Percentiles rank a stretch among this genome's conserved stretches.
Conservation (phyloP, 1,140 invertebrate genomes). For the Acyrthosiphon pisum region DNA sequence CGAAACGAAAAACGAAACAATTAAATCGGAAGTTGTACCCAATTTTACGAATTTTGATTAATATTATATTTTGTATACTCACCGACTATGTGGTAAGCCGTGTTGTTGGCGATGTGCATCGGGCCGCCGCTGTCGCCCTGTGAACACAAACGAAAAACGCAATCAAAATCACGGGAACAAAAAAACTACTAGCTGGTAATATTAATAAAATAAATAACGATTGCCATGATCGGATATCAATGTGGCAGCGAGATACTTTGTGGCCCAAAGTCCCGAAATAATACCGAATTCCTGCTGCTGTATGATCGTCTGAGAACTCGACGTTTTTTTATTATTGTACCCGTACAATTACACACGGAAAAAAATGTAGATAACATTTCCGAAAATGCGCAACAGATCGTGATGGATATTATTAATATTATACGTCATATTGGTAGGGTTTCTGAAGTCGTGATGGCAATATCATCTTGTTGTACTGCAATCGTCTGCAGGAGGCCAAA, state of each 20-base stretch:
- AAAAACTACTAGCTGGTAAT: too few species aligned
- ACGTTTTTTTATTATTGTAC: too few species aligned
- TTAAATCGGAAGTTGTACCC: background rate
- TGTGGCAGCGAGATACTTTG: background rate
- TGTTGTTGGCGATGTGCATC: conserved; percentile 66
- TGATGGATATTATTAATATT: background rate
- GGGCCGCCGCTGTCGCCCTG: conserved; percentile 75
- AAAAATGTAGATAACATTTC: background rate
- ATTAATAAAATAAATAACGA: too few species aligned
- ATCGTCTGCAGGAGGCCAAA: too few species aligned
- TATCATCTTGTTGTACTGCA: background rate
- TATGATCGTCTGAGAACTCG: too few species aligned
- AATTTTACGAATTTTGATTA: background rate
- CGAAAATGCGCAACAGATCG: background rate
- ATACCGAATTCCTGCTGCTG: too few species aligned
- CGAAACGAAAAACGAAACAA: background rate
- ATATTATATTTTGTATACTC: conserved; percentile 59
- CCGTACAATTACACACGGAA: too few species aligned
- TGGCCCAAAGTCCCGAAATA: too few species aligned
- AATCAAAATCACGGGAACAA: background rate
- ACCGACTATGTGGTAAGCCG: conserved; percentile 67
- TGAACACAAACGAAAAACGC: background rate
- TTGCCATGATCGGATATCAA: background rate
- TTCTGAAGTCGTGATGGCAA: background rate
- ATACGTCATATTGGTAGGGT: background rate